Conservation (phyloP, 2,797 vertebrate species). For the Cossypha caffra region DNA sequence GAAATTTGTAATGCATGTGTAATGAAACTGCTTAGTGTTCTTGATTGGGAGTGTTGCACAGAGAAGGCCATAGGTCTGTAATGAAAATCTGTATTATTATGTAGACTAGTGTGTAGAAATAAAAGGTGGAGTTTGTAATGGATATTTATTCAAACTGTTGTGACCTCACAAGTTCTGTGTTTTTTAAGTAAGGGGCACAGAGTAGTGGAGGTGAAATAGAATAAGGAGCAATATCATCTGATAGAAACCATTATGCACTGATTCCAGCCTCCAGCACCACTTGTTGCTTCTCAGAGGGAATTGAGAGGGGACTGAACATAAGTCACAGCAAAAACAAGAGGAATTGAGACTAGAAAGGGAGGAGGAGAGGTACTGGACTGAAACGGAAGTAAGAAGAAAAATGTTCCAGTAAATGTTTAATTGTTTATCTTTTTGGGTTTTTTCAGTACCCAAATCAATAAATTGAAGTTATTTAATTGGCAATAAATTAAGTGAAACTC, state of each 20-base stretch:
- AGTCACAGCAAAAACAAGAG: background rate
- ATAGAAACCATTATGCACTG: background rate
- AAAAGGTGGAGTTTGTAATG: background rate
- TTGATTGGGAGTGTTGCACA: background rate
- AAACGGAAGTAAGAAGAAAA: background rate
- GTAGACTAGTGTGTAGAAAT: background rate
- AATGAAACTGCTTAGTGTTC: background rate
- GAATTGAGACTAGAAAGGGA: background rate
- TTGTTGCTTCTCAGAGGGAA: background rate
- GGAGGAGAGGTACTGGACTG: background rate
- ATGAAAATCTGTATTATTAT: background rate
- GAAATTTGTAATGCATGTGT: background rate
- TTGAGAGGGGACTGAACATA: background rate
- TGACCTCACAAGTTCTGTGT: background rate
- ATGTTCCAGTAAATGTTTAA: background rate
- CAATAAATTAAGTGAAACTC: background rate
- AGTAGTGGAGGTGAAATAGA: background rate
- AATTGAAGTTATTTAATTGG: background rate
- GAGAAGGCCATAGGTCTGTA: background rate
- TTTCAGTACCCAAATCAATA: background rate
- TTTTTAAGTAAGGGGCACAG: background rate
- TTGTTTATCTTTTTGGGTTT: rapidly evolving
- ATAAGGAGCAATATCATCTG: background rate
- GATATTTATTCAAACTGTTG: background rate
- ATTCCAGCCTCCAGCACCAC: background rate